Evolutionary conservation across 2,888 invertebrate species (phyloP), one percentile per base, ranked within the genome.

Genomic region (Stramonita haemastoma): DNA sequence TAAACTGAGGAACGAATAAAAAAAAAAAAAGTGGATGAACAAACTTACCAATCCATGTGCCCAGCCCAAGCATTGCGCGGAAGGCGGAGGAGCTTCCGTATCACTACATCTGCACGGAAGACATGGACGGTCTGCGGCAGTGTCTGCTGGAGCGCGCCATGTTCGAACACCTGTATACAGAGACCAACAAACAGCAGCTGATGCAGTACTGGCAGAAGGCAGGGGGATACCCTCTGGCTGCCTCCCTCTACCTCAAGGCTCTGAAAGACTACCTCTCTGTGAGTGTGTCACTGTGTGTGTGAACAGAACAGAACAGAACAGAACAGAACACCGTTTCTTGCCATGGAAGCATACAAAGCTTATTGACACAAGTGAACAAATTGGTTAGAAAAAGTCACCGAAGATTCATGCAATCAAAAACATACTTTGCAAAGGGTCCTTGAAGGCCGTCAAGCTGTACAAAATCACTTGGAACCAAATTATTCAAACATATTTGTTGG

Each of bases 31-130:
- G n/a, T n/a, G n/a, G n/a, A n/a, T n/a, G n/a, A n/a, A n/a, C n/a
- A n/a, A n/a, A n/a, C n/a, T n/a, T n/a, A n/a, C 83, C 17, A 26
- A 11, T 2, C 17, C 0, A 84, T 22, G 5, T 85, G 36, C 84
- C 34, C 89, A 93, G 93, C 77, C 57, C 87, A n/a, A 92, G 93
- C 85, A 87, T 92, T 17, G 89, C 90, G 17, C 89, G 93, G 57
- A 92, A 92, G n/a, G 91, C 91, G 26, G 93, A 93, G 88, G 93
- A 93, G 81, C 90, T 93, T 1, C 93, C 93, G 19, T 93, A 91
- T 87, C 93, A 93, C 84, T 89, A 92, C 73, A 90, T 92, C 29
- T 56, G 32, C 36, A 70, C 91, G 0, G 91, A 84, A 13, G 91
- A 93, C 87, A 89, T 88, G 77, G 90, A 91, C 17, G 91, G 91